A percentile compares a stretch with the other conserved stretches of the same genome.
These are phyloP conservation scores for Meteorus sp. DNA, from an alignment of 1,140 invertebrate genomes.

Conservation along the genomic window DNA sequence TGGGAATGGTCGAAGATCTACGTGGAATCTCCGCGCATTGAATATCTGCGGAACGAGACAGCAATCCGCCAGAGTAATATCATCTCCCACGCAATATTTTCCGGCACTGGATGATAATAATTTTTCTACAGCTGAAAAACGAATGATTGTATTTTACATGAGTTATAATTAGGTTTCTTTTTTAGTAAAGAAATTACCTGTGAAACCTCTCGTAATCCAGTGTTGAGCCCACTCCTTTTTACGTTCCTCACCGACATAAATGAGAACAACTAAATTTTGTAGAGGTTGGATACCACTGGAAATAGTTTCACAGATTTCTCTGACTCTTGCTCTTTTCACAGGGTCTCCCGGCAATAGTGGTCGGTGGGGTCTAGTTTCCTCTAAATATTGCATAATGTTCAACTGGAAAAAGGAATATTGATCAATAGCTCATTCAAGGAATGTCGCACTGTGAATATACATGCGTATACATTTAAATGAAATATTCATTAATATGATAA, in stretches of 20 bases:
- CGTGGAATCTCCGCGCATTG: slow-evolving; percentile 88
- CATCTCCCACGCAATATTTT: slow-evolving; percentile 93
- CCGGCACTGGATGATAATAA: slow-evolving; percentile 81
- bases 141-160: too few relatives aligned
- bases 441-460: too few relatives aligned
- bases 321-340: slow-evolving; percentile 81
- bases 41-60: slow-evolving; percentile 94
- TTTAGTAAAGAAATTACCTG: slow-evolving; percentile 55
- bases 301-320: slow-evolving; percentile 80
- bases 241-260: slow-evolving; percentile 82
- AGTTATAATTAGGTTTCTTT: too few relatives aligned
- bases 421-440: too few relatives aligned
- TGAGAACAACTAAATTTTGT: slow-evolving; percentile 88
- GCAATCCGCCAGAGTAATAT: slow-evolving; percentile 92
- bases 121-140: slow-evolving; percentile 77
- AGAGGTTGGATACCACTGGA: slow-evolving; percentile 93
- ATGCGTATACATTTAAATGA: too few relatives aligned
- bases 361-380: slow-evolving; percentile 85
- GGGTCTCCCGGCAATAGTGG: slow-evolving; percentile 85
- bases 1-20: slow-evolving; percentile 87
- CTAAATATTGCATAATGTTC: slow-evolving; percentile 93
- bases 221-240: slow-evolving; percentile 91
- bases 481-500: too few relatives aligned
- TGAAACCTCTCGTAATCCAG: slow-evolving; percentile 88
- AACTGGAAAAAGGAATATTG: slow-evolving; percentile 57